Base-by-base conservation (phyloP, 35 echinoderm and acorn worm species). In the Chiridota heheva region DNA sequence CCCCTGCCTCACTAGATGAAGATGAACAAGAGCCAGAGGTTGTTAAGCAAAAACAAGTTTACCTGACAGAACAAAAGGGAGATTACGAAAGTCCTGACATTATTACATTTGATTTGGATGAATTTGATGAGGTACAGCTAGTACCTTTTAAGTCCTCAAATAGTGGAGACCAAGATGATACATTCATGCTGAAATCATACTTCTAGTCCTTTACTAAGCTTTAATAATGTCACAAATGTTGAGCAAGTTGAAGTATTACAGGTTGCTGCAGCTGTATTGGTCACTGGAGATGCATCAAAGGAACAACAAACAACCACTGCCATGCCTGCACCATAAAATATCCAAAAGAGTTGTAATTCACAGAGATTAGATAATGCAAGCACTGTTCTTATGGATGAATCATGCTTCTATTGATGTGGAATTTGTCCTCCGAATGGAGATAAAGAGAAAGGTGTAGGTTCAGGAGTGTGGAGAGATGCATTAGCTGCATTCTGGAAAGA, bases 371-470 rank as follows among this genome's bases (percentile, higher is more conserved):
- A 24, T 46, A 41, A 44, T 72, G 69, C 41, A 17, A 72, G 69
- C 41, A 24, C 63, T 67, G 63, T 67, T 27, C 46, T 72, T 43
- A 72, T 43, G 37, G 69, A 72, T 46, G 69, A 44, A 17, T 28
- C 12, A 5, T 2, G n/a, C 32, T 20, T 60, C 24, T 37, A 78
- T 78, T 7, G 73, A 78, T 36, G 55, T 78, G 26, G 73, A 55
- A 34, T 27, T 1, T 55, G 73, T 78, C 13, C 55, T 78, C 30
- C 73, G 4, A 78, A 60, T 78, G 73, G 73, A 36, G 47, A 78
- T n/a, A 60, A 37, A 60, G 73, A 78, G 35, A 55, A 29, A 28
- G 37, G 69, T 13, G 69, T 22, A 44, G 73, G 73, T 25, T 58
- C 46, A 30, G 73, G 73, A 29, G 53, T 78, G 15, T 60, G 45